Evolutionary conservation across 2,113 vertebrate genomes (phyloP), one percentile per base, ranked within the genome.

Genomic region (Hepsetus odoe): DNA sequence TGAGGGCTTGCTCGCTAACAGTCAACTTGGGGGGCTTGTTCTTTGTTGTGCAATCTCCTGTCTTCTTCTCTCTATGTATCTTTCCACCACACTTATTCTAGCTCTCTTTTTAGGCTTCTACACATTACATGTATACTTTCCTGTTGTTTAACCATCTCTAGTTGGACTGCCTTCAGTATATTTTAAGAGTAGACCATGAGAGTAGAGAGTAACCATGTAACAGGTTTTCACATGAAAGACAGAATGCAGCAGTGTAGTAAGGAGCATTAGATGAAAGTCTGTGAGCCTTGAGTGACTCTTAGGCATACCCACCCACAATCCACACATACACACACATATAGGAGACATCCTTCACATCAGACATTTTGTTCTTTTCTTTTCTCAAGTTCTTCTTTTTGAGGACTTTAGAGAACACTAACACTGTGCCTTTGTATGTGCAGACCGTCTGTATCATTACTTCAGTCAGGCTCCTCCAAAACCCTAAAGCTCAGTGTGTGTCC

Each of bases 21-120:
- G 89, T 88, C 90, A 89, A 89, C 90, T 86, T 88, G 85, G 91
- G 88, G 90, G 89, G 86, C 86, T 88, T 86, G 84, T 86, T 85
- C 84, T 90, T 88, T 78, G 84, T 86, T 89, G 90, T 80, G 82
- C 84, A 83, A 84, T 69, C 74, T 82, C 80, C 75, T 16, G 0
- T 70, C 82, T 55, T 44, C 51, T 58, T 61, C 42, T 55, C 32
- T 40, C 59, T 65, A 26, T 68, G 38, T 44, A 74, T 49, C 24
- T 42, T n/a, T 56, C 24, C 6, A 9, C 51, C 8, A 80, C 71
- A 56, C 67, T 78, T 38, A 9, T 72, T 75, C 20, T 24, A 38
- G 30, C 1, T 32, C 74, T 53, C 76, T 70, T 35, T 24, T 73
- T 44, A 44, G 1, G 22, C 30, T 80, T 67, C 65, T 76, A 73